Percentiles rank a stretch among this genome's conserved stretches.
Conservation (phyloP, 2,113 vertebrate genomes). For the Crypturellus undulatus region DNA sequence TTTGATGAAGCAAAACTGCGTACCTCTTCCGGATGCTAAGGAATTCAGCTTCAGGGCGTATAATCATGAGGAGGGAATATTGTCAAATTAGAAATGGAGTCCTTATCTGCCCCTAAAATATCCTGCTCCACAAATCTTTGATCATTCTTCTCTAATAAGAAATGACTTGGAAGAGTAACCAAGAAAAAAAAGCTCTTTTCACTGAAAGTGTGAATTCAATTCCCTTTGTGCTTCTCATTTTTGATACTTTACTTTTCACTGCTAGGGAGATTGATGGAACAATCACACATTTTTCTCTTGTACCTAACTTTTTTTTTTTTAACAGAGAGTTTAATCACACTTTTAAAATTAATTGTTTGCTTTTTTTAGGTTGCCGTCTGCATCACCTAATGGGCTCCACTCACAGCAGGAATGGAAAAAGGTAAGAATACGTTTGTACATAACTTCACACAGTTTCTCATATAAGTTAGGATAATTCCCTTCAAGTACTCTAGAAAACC, state of each 20-base stretch:
- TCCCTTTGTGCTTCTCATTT: background rate
- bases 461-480: background rate
- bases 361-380: background rate
- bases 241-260: background rate
- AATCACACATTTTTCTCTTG: background rate
- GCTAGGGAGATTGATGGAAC: background rate
- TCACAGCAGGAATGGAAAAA: background rate
- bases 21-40: background rate
- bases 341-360: background rate
- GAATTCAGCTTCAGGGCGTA: background rate
- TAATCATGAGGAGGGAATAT: background rate
- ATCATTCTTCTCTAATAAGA: constrained; percentile 8
- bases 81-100: background rate
- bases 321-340: background rate
- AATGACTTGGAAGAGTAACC: background rate
- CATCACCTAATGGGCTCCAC: background rate
- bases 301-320: background rate
- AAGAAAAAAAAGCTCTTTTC: background rate
- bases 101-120: background rate
- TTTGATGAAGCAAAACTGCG: background rate
- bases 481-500: background rate
- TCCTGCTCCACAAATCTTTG: background rate
- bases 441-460: background rate
- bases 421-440: background rate
- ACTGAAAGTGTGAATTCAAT: background rate